Percentiles rank a stretch among this genome's conserved stretches.
phyloP scores from a whole-genome alignment of 2,888 invertebrate species.

The Drosophila robusta region DNA sequence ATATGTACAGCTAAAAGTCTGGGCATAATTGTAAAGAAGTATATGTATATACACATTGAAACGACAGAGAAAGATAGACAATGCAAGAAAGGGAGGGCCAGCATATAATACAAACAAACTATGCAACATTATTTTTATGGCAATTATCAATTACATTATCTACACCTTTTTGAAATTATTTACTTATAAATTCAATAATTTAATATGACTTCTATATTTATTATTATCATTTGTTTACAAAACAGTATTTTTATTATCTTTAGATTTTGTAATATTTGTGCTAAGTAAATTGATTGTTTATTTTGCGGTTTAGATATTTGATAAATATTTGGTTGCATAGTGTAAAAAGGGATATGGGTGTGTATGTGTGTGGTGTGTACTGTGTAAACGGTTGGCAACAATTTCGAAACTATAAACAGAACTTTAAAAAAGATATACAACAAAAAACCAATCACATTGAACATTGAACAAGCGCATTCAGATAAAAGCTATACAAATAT shows the following conservation, averaged over 20 bases:
- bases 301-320: neutral
- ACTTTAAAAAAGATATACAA: slow-evolving; percentile 11
- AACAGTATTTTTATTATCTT: too few relatives aligned
- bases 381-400: slow-evolving; percentile 9
- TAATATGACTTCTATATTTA: too few relatives aligned
- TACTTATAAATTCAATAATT: too few relatives aligned
- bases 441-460: slow-evolving; percentile 34
- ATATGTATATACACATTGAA: slow-evolving; percentile 13
- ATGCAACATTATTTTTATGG: slow-evolving; percentile 5
- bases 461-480: slow-evolving; percentile 47
- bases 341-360: neutral
- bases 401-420: slow-evolving; percentile 13
- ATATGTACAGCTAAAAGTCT: slow-evolving; percentile 12
- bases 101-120: slow-evolving; percentile 16
- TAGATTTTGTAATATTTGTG: too few relatives aligned
- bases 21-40: neutral
- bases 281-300: too few relatives aligned
- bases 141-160: too few relatives aligned
- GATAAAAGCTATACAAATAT: slow-evolving; percentile 41
- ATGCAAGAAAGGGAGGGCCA: neutral
- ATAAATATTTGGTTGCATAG: slow-evolving; percentile 13
- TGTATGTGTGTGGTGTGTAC: neutral
- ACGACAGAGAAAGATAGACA: slow-evolving; percentile 3
- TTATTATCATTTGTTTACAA: too few relatives aligned
- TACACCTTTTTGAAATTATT: too few relatives aligned